phyloP scores from a whole-genome alignment of 92 coral and sea anemone species.

The Montipora capitata region DNA sequence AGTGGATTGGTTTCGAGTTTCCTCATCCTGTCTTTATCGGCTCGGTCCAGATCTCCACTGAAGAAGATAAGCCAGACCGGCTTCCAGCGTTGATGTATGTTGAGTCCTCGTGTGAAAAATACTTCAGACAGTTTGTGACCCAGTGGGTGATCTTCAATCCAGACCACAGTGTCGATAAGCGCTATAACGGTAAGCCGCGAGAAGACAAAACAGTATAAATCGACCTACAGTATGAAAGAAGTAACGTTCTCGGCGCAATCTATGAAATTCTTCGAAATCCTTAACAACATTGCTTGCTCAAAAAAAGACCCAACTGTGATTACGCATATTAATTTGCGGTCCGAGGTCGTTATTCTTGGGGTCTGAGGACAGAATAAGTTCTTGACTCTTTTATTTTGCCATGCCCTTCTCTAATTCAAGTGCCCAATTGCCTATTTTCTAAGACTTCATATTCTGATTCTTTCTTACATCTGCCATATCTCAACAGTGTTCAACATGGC shows the following conservation, averaged over 20 bases:
- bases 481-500: slow-evolving; percentile 85
- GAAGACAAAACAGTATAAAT: too few species aligned
- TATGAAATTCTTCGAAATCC: too few species aligned
- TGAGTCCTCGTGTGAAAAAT: slow-evolving; percentile 98
- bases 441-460: too few species aligned
- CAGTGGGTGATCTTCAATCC: slow-evolving; percentile 94
- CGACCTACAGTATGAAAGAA: too few species aligned
- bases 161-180: slow-evolving; percentile 76
- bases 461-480: neutral
- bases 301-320: too few species aligned
- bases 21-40: slow-evolving; percentile 90
- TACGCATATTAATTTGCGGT: too few species aligned
- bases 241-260: too few species aligned
- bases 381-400: neutral
- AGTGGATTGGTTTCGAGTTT: slow-evolving; percentile 97
- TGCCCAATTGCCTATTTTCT: too few species aligned
- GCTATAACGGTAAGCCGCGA: slow-evolving; percentile 78
- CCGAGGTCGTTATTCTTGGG: too few species aligned
- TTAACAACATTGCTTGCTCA: too few species aligned
- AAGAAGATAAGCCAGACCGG: slow-evolving; percentile 95
- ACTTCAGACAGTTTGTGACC: slow-evolving; percentile 94
- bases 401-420: neutral
- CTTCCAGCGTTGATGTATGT: slow-evolving; percentile 93
- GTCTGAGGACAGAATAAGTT: too few species aligned
- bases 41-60: slow-evolving; percentile 90